Conservation (phyloP, 2,113 vertebrate species). For the Myiozetetes cayanensis region DNA sequence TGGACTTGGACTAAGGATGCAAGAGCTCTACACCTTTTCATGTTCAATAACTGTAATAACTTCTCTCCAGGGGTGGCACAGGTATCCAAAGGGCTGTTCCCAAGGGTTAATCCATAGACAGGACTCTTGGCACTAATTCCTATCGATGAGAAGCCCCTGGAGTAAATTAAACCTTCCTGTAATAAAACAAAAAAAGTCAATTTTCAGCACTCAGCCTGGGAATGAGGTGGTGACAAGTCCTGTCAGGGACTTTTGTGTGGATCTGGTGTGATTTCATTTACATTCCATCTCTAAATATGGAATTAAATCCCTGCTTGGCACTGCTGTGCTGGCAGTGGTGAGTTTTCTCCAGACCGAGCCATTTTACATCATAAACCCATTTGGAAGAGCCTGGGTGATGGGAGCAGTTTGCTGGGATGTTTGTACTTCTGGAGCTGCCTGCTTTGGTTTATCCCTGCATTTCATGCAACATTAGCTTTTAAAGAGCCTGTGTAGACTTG, state of each 20-base stretch:
- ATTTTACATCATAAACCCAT: background rate
- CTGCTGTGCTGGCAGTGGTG: background rate
- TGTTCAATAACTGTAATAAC: background rate
- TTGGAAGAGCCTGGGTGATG: background rate
- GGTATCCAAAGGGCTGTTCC: background rate
- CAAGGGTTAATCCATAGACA: background rate
- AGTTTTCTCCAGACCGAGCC: background rate
- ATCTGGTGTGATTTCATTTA: background rate
- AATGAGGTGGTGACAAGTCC: background rate
- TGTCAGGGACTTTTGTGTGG: background rate
- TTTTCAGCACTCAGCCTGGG: background rate
- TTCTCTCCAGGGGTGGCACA: background rate
- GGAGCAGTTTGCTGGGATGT: background rate
- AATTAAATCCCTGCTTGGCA: background rate
- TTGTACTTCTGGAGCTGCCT: background rate
- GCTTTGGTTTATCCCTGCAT: constrained; percentile 3
- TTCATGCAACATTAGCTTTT: constrained; percentile 51
- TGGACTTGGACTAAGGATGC: background rate
- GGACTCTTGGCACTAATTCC: background rate
- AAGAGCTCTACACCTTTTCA: background rate
- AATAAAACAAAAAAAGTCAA: background rate
- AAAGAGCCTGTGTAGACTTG: constrained; percentile 16
- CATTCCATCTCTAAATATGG: background rate
- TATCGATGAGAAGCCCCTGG: background rate
- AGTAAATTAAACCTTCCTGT: background rate